Evolutionary conservation across 2,797 vertebrate genomes (phyloP), one percentile per base, ranked within the genome.

Genomic region (Phataginus tricuspis): DNA sequence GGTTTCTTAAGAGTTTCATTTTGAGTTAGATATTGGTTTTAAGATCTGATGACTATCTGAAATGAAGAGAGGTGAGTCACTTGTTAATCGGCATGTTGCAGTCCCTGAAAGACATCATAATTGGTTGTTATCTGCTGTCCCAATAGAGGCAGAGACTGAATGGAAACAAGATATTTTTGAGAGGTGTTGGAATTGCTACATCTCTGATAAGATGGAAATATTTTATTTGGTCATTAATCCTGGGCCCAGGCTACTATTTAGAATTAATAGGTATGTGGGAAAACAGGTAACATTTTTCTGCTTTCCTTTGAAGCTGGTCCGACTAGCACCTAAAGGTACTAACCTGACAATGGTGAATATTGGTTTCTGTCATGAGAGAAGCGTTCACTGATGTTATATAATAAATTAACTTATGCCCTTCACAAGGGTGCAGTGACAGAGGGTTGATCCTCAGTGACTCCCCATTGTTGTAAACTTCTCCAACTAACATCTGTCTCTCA

Each of bases 31-130:
- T 63, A 23, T 31, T 82, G 49, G 63, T 75, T 80, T 97, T 91
- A 83, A 85, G 86, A 42, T n/a, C 63, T 78, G 23, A 78, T 23
- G 51, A 61, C 51, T 84, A 1, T 39, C 63, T 45, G 61, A 79
- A 80, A 59, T 69, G 68, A 64, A 83, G 64, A 86, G 83, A 85
- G 31, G 90, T 79, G 93, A 96, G 29, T 95, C 66, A 80, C 49
- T 92, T 34, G n/a, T 87, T 95, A 82, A 77, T 74, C 87, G 39
- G 4, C 7, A 29, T 59, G n/a, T 74, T 15, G 21, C 19, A 92
- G 16, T 18, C 42, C 64, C 75, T 85, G 55, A 49, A 80, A 82
- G 11, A 1, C 37, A 27, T 80, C 61, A 34, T 92, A 88, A 94
- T 93, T 94, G 23, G 63, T 27, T 63, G 39, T 16, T 92, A 39